These are phyloP conservation scores for Xenus cinereus DNA, from an alignment of 2,113 vertebrate genomes.

Conservation along the genomic window DNA sequence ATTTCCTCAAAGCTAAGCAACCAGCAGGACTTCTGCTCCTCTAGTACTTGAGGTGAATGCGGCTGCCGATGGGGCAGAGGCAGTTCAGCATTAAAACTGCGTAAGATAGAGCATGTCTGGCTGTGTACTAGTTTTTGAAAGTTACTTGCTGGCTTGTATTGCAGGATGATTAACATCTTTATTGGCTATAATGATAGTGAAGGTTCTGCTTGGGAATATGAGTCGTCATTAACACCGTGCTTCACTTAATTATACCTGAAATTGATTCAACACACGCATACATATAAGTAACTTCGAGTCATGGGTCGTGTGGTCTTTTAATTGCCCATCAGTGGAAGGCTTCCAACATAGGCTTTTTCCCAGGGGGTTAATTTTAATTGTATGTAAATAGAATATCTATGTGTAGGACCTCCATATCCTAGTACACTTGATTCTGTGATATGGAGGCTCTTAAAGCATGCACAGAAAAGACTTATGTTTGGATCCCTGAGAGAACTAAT, in stretches of 20 bases:
- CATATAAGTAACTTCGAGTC: background rate
- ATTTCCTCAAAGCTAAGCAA: background rate
- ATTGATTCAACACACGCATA: background rate
- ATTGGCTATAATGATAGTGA: slow-evolving; percentile 48
- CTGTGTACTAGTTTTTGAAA: slow-evolving; percentile 9
- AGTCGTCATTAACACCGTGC: background rate
- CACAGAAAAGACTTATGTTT: background rate
- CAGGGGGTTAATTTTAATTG: background rate
- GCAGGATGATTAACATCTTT: slow-evolving; percentile 17
- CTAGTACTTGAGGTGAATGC: background rate
- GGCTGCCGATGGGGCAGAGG: background rate
- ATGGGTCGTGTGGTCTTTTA: background rate
- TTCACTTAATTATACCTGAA: slow-evolving; percentile 54
- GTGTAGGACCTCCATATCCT: background rate
- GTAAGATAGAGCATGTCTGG: background rate
- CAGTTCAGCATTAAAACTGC: background rate
- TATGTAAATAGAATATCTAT: background rate
- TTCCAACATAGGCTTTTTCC: background rate
- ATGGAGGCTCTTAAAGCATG: background rate
- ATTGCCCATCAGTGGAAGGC: slow-evolving; percentile 2
- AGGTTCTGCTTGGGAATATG: slow-evolving; percentile 38
- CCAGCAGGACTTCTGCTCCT: background rate
- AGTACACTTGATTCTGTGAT: background rate
- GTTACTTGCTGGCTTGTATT: background rate
- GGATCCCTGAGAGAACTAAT: background rate